These are phyloP conservation scores for Ichneumoninae sp. DNA, from an alignment of 2,888 invertebrate genomes.

Conservation along the genomic window DNA sequence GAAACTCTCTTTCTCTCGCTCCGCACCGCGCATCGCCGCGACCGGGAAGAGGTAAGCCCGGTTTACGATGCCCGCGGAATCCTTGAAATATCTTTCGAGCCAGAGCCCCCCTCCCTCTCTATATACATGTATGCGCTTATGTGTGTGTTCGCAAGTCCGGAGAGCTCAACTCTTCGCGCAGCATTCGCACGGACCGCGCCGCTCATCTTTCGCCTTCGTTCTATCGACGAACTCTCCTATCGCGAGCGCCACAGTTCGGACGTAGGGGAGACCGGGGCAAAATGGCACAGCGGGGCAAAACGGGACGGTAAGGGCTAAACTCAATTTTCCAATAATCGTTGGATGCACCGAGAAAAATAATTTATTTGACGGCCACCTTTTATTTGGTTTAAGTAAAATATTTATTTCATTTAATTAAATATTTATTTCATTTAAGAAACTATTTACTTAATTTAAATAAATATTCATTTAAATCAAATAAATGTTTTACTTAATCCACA, in stretches of 20 bases:
- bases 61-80: slow-evolving; percentile 71
- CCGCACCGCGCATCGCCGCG: slow-evolving; percentile 27
- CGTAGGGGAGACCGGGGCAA: slow-evolving; percentile 1
- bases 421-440: too few species aligned
- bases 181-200: slow-evolving; percentile 41
- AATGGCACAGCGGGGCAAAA: too few species aligned
- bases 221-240: slow-evolving; percentile 63
- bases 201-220: slow-evolving; percentile 58
- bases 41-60: slow-evolving; percentile 50
- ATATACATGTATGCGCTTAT: slow-evolving; percentile 17
- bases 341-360: too few species aligned
- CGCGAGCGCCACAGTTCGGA: slow-evolving; percentile 60
- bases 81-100: slow-evolving; percentile 69
- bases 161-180: slow-evolving; percentile 55
- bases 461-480: too few species aligned
- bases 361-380: too few species aligned
- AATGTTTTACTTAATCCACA: too few species aligned
- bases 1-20: background rate
- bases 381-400: too few species aligned
- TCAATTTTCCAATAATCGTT: too few species aligned
- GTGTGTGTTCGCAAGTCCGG: slow-evolving; percentile 23
- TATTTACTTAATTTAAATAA: too few species aligned
- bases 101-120: slow-evolving; percentile 26
- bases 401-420: too few species aligned
- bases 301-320: too few species aligned